phyloP scores from a whole-genome alignment of 1,140 invertebrate genomes.

The Penaeus chinensis region DNA sequence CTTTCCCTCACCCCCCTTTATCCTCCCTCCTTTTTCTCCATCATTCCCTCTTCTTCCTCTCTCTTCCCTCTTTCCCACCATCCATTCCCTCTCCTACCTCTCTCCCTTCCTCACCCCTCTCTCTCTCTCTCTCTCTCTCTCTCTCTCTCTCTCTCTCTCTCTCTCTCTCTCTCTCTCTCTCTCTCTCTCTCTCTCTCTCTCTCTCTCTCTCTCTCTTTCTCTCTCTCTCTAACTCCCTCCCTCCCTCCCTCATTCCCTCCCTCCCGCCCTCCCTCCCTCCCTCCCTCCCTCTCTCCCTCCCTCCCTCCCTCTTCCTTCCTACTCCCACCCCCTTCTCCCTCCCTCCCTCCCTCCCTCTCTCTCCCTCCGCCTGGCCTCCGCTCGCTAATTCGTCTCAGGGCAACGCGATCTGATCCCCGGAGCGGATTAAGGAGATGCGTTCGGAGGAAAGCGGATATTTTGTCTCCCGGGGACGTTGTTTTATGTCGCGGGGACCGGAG shows the following conservation, averaged over 20 bases:
- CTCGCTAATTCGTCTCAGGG: background rate
- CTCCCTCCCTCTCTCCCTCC: background rate
- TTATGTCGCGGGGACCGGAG: background rate
- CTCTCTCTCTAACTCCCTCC: background rate
- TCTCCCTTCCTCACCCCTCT: background rate
- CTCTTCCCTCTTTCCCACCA: background rate
- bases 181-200: background rate
- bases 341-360: background rate
- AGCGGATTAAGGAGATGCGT: too few species aligned
- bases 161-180: background rate
- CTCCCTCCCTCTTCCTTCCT: background rate
- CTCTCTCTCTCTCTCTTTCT: background rate
- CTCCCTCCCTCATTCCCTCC: background rate
- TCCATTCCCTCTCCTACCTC: background rate
- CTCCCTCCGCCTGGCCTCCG: background rate
- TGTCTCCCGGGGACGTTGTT: background rate
- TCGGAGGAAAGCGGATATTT: too few species aligned
- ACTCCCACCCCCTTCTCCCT: background rate
- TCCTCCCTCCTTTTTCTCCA: background rate
- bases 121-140: background rate
- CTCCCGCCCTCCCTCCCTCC: background rate
- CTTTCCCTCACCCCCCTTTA: background rate
- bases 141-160: background rate
- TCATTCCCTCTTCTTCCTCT: background rate
- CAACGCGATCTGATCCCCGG: too few species aligned